Conservation (phyloP, 2,888 invertebrate species). For the Synergus laeviventris region DNA sequence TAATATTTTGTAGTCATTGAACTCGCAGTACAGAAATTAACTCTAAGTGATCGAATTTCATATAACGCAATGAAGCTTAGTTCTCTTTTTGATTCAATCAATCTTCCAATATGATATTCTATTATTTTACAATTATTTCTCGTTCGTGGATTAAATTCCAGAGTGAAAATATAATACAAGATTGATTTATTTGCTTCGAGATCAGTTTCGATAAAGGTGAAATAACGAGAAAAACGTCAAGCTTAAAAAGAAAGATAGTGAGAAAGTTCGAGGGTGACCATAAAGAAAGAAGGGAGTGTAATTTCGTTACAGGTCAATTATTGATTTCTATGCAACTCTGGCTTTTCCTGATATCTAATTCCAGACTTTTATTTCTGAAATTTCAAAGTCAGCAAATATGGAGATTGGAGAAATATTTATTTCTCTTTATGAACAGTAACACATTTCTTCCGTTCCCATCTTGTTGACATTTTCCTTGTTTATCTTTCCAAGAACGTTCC, state of each 20-base stretch:
- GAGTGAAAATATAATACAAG: neutral
- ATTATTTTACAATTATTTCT: neutral
- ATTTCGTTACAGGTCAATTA: slow-evolving; percentile 10
- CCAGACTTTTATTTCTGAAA: neutral
- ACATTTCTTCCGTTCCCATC: no score
- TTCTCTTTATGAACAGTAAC: no score
- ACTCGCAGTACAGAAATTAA: neutral
- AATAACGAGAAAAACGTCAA: slow-evolving; percentile 34
- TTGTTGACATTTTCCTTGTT: no score
- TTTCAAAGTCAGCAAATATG: no score
- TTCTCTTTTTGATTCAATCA: neutral
- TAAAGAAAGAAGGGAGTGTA: slow-evolving; percentile 1
- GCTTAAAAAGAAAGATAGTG: slow-evolving; percentile 30
- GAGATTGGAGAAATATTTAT: no score
- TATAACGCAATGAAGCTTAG: neutral
- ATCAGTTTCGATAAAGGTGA: slow-evolving; percentile 29
- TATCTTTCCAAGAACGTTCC: no score
- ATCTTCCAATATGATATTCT: neutral
- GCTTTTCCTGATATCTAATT: neutral
- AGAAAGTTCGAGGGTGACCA: slow-evolving; percentile 13
- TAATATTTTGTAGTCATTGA: neutral
- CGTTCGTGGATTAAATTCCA: neutral
- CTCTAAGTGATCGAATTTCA: neutral
- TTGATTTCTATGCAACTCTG: neutral
- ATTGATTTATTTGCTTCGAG: slow-evolving; percentile 21